phyloP scores from a whole-genome alignment of 2,888 invertebrate genomes.

The Aradus depressus region DNA sequence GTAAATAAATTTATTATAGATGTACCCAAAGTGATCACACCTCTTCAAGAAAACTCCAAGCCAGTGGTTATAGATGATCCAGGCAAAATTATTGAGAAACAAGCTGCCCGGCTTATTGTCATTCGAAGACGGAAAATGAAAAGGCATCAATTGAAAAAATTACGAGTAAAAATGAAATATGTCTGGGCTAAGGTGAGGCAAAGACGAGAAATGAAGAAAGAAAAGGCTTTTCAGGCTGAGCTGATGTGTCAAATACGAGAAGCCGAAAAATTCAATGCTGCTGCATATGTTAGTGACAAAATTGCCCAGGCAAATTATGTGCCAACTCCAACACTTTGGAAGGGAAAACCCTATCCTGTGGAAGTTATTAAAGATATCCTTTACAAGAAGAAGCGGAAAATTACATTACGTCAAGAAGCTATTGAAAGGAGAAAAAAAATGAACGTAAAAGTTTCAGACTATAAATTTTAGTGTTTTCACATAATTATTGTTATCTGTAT shows the following conservation, averaged over 20 bases:
- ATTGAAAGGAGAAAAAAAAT: slow-evolving; percentile 27
- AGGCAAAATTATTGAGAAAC: slow-evolving; percentile 45
- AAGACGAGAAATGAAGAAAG: slow-evolving; percentile 58
- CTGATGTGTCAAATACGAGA: slow-evolving; percentile 55
- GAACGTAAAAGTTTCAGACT: slow-evolving; percentile 24
- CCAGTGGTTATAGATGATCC: slow-evolving; percentile 27
- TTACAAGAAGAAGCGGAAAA: slow-evolving; percentile 45
- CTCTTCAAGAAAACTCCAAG: slow-evolving; percentile 8
- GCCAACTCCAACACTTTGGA: slow-evolving; percentile 45
- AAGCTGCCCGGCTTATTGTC: slow-evolving; percentile 60
- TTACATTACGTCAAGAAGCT: slow-evolving; percentile 22
- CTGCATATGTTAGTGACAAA: slow-evolving; percentile 54
- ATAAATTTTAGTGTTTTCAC: slow-evolving; percentile 18
- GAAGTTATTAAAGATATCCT: slow-evolving; percentile 55
- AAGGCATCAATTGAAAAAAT: slow-evolving; percentile 69
- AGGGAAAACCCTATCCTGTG: slow-evolving; percentile 53
- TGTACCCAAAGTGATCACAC: slow-evolving; percentile 10
- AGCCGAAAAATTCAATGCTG: slow-evolving; percentile 66
- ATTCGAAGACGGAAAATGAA: slow-evolving; percentile 76
- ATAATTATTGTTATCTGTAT: too few relatives aligned
- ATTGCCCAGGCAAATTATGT: slow-evolving; percentile 49
- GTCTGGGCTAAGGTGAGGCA: slow-evolving; percentile 58
- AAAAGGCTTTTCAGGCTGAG: slow-evolving; percentile 63
- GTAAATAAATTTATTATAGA: slow-evolving; percentile 14
- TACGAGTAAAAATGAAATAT: slow-evolving; percentile 66